A percentile compares a stretch with the other conserved stretches of the same genome.
Evolutionary conservation across 2,888 invertebrate species (phyloP).

Genomic region (Agonum fuliginosum): DNA sequence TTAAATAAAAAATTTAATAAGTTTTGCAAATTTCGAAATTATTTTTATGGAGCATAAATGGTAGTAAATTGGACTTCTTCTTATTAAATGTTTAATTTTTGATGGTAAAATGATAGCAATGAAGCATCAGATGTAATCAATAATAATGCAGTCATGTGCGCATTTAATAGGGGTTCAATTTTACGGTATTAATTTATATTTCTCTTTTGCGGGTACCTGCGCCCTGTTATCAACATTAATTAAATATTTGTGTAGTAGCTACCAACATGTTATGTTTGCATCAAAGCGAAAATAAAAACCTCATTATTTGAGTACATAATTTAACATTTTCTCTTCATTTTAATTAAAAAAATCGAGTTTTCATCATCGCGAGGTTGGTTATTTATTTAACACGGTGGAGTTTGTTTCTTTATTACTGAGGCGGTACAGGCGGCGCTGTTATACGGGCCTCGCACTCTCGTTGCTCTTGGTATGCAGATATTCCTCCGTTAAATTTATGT

Average conservation of each 20-base stretch:
- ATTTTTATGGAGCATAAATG: no score
- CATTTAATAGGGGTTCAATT: not conserved
- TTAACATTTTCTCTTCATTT: constrained; percentile 52
- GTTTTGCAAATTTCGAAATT: no score
- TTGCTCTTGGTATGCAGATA: constrained; percentile 20
- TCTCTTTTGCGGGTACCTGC: constrained; percentile 20
- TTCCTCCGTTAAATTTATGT: constrained; percentile 25
- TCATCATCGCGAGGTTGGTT: constrained; percentile 39
- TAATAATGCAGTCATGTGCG: constrained; percentile 11
- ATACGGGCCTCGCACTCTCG: not conserved
- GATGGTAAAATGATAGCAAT: not conserved
- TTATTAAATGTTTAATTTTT: no score
- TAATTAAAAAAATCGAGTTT: constrained; percentile 55
- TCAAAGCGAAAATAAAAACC: constrained; percentile 51
- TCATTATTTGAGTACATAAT: constrained; percentile 51
- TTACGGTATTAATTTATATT: constrained; percentile 1
- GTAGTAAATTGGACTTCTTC: no score
- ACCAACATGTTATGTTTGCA: constrained; percentile 33
- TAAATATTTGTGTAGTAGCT: constrained; percentile 42
- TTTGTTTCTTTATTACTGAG: constrained; percentile 53
- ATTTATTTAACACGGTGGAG: constrained; percentile 51
- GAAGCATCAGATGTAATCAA: not conserved
- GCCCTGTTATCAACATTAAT: constrained; percentile 33
- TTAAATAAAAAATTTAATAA: no score
- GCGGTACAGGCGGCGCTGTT: not conserved